phyloP scores from a whole-genome alignment of 2,113 vertebrate species.

The Xyliphius kryptos region DNA sequence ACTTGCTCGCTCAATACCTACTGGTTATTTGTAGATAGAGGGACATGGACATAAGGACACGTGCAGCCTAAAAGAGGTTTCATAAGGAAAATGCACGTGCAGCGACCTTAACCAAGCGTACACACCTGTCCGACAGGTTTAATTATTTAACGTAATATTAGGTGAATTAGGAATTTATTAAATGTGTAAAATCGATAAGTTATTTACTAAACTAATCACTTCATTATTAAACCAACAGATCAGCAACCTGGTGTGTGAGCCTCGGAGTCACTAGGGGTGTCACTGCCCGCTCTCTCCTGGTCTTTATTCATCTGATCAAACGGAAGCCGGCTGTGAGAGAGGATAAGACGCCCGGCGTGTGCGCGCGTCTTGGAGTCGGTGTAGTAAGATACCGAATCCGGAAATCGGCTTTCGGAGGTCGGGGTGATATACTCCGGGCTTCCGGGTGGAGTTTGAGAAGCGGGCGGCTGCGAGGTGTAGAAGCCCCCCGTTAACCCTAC shows the following conservation, averaged over 20 bases:
- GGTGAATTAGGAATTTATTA: too few species aligned
- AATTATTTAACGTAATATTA: too few species aligned
- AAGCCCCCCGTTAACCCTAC: conserved; percentile 39
- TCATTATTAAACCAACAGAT: too few species aligned
- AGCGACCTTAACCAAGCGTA: too few species aligned
- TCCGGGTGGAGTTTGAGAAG: conserved; percentile 41
- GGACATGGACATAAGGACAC: too few species aligned
- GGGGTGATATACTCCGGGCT: conserved; percentile 43
- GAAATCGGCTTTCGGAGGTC: conserved; percentile 37
- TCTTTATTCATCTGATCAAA: conserved; percentile 17
- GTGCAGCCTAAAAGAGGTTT: too few species aligned
- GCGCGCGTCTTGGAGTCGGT: conserved; percentile 24
- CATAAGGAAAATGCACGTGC: too few species aligned
- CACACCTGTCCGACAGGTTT: too few species aligned
- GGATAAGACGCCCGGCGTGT: conserved; percentile 34
- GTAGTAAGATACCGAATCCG: conserved; percentile 37
- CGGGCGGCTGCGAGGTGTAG: conserved; percentile 28
- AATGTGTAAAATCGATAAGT: too few species aligned
- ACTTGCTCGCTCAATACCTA: too few species aligned
- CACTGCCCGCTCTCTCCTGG: conserved; percentile 37
- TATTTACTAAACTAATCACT: background rate
- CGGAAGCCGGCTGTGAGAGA: conserved; percentile 10
- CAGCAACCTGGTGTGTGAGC: conserved; percentile 51
- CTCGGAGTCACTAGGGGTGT: conserved; percentile 56
- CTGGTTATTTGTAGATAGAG: too few species aligned